Conservation (phyloP, 64 coral and sea anemone species). For the Dendronephthya gigantea region DNA sequence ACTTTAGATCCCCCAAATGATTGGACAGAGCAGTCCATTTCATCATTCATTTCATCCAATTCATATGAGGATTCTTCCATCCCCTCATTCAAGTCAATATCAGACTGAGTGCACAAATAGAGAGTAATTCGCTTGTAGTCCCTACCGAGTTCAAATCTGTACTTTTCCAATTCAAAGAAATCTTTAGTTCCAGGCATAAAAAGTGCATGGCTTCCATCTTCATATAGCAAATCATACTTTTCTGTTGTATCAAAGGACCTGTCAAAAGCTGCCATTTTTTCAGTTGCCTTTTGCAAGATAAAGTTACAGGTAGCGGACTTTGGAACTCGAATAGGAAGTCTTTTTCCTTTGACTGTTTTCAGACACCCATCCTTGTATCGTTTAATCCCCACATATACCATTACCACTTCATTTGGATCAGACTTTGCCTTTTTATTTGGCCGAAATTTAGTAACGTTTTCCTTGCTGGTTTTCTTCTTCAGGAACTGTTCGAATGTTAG, state of each 20-base stretch:
- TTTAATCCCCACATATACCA: neutral
- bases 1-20: neutral
- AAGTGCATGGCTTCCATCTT: neutral
- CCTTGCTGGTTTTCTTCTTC: neutral
- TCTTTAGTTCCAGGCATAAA: conserved; percentile 16
- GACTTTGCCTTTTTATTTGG: neutral
- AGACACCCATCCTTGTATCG: neutral
- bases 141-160: conserved; percentile 41
- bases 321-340: conserved; percentile 1
- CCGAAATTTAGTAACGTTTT: neutral
- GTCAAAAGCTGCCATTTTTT: conserved; percentile 6
- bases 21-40: neutral
- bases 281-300: neutral
- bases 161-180: conserved; percentile 46
- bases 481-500: neutral
- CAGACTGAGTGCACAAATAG: conserved; percentile 19
- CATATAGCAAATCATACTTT: neutral
- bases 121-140: conserved; percentile 50
- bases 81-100: conserved; percentile 12
- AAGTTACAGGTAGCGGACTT: neutral
- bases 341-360: conserved; percentile 2
- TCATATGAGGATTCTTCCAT: conserved; percentile 13
- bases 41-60: neutral
- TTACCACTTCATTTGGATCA: neutral
- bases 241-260: neutral